Evolutionary conservation across 1,140 invertebrate genomes (phyloP).

Genomic region (Drosophila leontia): DNA sequence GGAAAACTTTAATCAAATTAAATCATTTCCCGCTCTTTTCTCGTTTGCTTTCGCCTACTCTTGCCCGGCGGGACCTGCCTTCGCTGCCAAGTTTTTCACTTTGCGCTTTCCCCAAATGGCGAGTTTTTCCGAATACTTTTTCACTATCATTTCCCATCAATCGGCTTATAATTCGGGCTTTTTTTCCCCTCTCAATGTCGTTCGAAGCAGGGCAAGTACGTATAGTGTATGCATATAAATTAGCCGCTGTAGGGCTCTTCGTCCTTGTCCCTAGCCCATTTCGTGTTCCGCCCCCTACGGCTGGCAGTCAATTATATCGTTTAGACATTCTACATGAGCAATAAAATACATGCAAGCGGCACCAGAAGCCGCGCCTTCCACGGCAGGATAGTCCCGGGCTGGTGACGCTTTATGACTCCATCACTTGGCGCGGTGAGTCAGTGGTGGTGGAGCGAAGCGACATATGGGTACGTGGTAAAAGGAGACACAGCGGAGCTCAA

Average conservation of each 20-base stretch:
- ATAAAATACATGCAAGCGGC: slow-evolving; percentile 67
- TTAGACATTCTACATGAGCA: slow-evolving; percentile 74
- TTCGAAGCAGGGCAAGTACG: slow-evolving; percentile 15
- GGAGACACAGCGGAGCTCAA: slow-evolving; percentile 48
- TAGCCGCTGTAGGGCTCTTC: slow-evolving; percentile 41
- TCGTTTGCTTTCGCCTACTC: background rate
- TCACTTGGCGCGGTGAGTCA: slow-evolving; percentile 38
- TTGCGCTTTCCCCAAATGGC: background rate
- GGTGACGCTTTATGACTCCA: slow-evolving; percentile 67
- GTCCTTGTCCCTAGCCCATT: slow-evolving; percentile 36
- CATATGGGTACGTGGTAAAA: slow-evolving; percentile 6
- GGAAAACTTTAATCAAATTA: slow-evolving; percentile 67
- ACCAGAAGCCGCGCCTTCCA: slow-evolving; percentile 48
- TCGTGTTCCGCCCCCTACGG: slow-evolving; percentile 14
- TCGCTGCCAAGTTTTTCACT: slow-evolving; percentile 51
- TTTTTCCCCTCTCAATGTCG: slow-evolving; percentile 40
- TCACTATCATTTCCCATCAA: slow-evolving; percentile 44
- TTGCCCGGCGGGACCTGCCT: slow-evolving; percentile 1
- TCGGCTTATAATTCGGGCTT: slow-evolving; percentile 32
- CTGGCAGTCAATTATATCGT: slow-evolving; percentile 72
- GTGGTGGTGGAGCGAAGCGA: slow-evolving; percentile 3
- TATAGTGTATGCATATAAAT: slow-evolving; percentile 61
- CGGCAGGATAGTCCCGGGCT: slow-evolving; percentile 13
- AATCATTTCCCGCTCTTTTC: slow-evolving; percentile 24
- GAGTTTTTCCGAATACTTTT: slow-evolving; percentile 30